These are phyloP conservation scores for Blera fallax DNA, from an alignment of 2,888 invertebrate genomes.

Conservation along the genomic window DNA sequence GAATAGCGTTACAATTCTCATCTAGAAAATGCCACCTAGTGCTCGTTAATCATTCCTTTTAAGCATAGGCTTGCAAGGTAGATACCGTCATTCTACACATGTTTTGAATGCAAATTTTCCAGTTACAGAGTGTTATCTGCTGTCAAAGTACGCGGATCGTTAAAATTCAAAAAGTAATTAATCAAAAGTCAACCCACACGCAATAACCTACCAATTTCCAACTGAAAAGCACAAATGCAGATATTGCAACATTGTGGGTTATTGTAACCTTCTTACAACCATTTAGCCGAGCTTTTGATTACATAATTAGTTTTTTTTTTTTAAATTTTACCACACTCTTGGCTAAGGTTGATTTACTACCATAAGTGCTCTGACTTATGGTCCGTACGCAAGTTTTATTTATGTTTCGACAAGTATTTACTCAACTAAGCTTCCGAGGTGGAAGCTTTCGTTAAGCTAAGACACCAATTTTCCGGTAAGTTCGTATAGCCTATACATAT, in stretches of 20 bases:
- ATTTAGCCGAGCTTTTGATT: background rate
- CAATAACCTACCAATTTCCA: background rate
- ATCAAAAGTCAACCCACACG: background rate
- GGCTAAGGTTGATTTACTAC: background rate
- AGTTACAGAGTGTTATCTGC: too few species aligned
- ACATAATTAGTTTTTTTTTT: background rate
- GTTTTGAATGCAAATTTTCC: too few species aligned
- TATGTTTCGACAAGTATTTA: background rate
- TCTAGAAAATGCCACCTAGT: too few species aligned
- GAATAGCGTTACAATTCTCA: too few species aligned
- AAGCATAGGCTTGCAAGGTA: too few species aligned
- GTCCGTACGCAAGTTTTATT: background rate
- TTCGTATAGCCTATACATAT: background rate
- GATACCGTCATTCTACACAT: too few species aligned
- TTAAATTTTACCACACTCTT: background rate
- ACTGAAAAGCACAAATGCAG: background rate
- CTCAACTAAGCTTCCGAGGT: background rate
- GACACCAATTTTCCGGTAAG: slow-evolving; percentile 19
- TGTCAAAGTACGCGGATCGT: background rate
- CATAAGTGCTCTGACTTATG: background rate
- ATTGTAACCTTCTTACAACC: background rate
- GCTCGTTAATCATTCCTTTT: too few species aligned
- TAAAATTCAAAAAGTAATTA: background rate
- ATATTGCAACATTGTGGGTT: background rate
- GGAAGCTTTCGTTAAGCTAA: slow-evolving; percentile 9